Conservation (phyloP, 2,797 vertebrate species). For the Enoplosus armatus region DNA sequence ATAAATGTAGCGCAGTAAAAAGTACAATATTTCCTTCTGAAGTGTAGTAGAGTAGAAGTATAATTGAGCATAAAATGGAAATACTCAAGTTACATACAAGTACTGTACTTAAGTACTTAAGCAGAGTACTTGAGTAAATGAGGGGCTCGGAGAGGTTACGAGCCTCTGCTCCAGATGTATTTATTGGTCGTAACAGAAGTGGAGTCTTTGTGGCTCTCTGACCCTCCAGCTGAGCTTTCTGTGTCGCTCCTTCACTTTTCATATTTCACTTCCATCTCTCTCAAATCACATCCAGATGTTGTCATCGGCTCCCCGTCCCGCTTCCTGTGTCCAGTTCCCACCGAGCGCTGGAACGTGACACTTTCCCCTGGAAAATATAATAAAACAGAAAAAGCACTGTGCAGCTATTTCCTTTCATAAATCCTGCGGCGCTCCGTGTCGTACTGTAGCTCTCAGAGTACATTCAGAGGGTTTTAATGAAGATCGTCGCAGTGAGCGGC, state of each 20-base stretch:
- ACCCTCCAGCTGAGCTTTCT: slow-evolving; percentile 33
- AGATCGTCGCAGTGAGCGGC: slow-evolving; percentile 60
- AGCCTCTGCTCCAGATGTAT: slow-evolving; percentile 31
- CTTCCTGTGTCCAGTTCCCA: slow-evolving; percentile 84
- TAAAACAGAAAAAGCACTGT: slow-evolving; percentile 80
- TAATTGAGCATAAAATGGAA: not conserved
- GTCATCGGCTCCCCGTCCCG: slow-evolving; percentile 75
- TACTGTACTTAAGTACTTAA: too few relatives aligned
- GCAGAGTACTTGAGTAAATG: too few relatives aligned
- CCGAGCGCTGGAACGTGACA: slow-evolving; percentile 81
- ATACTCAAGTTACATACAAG: not conserved
- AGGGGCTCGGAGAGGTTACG: slow-evolving; percentile 32
- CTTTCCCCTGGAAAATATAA: slow-evolving; percentile 86
- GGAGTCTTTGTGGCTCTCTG: slow-evolving; percentile 26
- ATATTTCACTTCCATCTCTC: slow-evolving; percentile 79
- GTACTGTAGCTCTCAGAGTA: slow-evolving; percentile 37
- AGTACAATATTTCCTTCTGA: not conserved
- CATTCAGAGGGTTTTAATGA: slow-evolving; percentile 71
- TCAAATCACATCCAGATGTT: slow-evolving; percentile 86
- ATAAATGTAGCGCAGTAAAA: not conserved
- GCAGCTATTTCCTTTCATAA: slow-evolving; percentile 86
- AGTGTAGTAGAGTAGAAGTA: not conserved
- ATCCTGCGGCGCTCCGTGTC: slow-evolving; percentile 71
- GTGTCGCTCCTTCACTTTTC: slow-evolving; percentile 74
- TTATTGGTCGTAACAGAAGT: slow-evolving; percentile 35